phyloP scores from a whole-genome alignment of 2,888 invertebrate genomes.

The Oxyteleia sp. region DNA sequence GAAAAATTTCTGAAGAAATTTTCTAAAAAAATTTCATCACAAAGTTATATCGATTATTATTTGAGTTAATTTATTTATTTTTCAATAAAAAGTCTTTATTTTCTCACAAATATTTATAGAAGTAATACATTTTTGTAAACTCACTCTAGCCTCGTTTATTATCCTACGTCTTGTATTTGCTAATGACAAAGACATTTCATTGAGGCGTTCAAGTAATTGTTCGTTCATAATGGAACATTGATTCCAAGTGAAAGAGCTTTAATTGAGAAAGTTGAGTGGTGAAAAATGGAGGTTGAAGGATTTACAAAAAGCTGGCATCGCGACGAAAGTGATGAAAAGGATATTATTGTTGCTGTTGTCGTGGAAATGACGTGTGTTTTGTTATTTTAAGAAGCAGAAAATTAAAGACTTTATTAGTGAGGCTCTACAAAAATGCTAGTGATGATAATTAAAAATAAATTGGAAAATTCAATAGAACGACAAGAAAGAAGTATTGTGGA shows the following conservation, averaged over 20 bases:
- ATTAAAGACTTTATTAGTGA: neutral
- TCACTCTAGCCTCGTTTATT: no score
- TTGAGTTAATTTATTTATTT: no score
- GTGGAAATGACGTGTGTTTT: constrained; percentile 8
- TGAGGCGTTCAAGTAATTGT: constrained; percentile 41
- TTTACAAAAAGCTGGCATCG: constrained; percentile 13
- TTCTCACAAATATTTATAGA: constrained; percentile 2
- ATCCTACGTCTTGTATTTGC: no score
- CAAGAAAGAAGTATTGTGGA: no score
- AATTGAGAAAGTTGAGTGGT: constrained; percentile 43
- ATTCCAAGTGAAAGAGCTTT: constrained; percentile 37
- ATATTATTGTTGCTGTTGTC: constrained; percentile 10
- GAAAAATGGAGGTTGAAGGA: constrained; percentile 30
- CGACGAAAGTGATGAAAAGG: constrained; percentile 3
- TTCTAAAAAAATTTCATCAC: no score
- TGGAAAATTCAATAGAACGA: neutral
- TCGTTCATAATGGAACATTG: constrained; percentile 48
- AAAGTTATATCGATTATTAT: no score
- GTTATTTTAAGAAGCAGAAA: neutral
- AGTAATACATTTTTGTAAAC: no score
- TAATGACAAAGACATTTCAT: constrained; percentile 20
- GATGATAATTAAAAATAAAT: neutral
- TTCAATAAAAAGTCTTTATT: no score
- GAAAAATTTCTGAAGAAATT: no score
- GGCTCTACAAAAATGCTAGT: no score